Percentiles rank a stretch among this genome's conserved stretches.
Conservation (phyloP, 2,113 vertebrate genomes). For the Toxotes jaculatrix region DNA sequence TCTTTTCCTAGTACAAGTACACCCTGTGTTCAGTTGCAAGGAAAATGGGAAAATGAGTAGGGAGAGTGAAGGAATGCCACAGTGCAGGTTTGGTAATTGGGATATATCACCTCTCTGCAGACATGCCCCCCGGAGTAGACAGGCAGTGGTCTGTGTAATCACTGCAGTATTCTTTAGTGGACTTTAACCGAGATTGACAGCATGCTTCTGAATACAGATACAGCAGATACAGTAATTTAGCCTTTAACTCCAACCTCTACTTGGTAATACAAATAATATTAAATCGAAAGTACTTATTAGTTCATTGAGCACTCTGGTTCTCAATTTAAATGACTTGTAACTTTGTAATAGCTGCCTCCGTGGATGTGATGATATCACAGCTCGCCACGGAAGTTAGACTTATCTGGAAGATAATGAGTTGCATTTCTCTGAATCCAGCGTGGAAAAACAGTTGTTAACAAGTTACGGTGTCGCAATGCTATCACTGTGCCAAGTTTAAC, state of each 20-base stretch:
- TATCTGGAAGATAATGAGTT: neutral
- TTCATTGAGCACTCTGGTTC: neutral
- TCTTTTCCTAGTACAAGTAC: neutral
- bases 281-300: neutral
- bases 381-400: neutral
- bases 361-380: neutral
- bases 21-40: neutral
- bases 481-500: constrained; percentile 22
- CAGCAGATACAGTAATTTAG: neutral
- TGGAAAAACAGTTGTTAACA: constrained; percentile 10
- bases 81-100: constrained; percentile 29
- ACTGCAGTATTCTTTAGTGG: neutral
- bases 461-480: constrained; percentile 48
- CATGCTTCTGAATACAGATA: neutral
- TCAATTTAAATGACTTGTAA: neutral
- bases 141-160: constrained; percentile 14
- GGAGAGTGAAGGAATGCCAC: constrained; percentile 48
- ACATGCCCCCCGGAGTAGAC: neutral
- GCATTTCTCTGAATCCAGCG: neutral
- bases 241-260: neutral
- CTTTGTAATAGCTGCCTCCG: neutral
- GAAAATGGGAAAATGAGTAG: neutral
- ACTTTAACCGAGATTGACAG: constrained; percentile 15
- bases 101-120: neutral
- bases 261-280: neutral